Evolutionary conservation across 2,888 invertebrate genomes (phyloP).

Genomic region (Tholera decimalis): DNA sequence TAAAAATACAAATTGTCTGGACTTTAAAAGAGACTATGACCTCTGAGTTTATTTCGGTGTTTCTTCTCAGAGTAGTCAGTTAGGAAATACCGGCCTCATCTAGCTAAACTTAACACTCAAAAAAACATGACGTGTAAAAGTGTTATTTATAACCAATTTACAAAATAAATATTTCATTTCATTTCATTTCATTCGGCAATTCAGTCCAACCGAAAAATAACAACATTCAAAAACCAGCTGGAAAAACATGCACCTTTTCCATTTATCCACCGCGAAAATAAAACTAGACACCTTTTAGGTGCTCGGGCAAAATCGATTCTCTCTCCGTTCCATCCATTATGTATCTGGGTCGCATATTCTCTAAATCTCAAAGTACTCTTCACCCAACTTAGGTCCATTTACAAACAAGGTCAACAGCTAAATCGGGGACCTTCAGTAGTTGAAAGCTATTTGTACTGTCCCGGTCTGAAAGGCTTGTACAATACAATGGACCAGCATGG

Average conservation of each 20-base stretch:
- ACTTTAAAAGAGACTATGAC: no score
- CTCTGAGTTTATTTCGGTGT: no score
- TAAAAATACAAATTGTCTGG: no score
- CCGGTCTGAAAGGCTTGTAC: slow-evolving; percentile 33
- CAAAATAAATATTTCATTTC: no score
- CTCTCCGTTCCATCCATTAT: slow-evolving; percentile 55
- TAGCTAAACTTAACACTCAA: no score
- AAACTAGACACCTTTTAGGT: slow-evolving; percentile 27
- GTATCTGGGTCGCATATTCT: slow-evolving; percentile 61
- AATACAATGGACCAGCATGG: slow-evolving; percentile 44
- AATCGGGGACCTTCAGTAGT: slow-evolving; percentile 31
- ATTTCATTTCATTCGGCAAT: no score
- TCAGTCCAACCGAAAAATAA: slow-evolving; percentile 14
- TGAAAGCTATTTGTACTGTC: slow-evolving; percentile 54
- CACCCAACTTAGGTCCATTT: slow-evolving; percentile 55
- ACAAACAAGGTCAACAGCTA: slow-evolving; percentile 62
- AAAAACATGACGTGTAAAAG: no score
- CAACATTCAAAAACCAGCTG: slow-evolving; percentile 4
- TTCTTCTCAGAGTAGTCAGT: no score
- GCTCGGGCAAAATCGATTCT: slow-evolving; percentile 50
- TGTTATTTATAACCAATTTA: no score
- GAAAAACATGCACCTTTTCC: slow-evolving; percentile 21
- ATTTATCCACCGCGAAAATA: slow-evolving; percentile 39
- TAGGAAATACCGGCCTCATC: no score
- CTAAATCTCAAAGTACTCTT: slow-evolving; percentile 54